phyloP scores from a whole-genome alignment of 2,113 vertebrate genomes.

The Halichoeres trimaculatus region DNA sequence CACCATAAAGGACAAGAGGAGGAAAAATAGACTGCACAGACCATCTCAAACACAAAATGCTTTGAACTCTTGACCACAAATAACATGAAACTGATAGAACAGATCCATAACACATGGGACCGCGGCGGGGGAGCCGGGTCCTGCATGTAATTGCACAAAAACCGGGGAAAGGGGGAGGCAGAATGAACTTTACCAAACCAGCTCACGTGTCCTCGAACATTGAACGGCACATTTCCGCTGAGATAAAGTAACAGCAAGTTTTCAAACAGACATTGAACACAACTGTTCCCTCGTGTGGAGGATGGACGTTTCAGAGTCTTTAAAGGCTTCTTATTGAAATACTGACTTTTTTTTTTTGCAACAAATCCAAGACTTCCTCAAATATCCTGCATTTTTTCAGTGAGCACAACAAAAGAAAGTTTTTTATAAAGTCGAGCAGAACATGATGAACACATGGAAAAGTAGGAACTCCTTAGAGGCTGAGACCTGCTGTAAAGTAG shows the following conservation, averaged over 20 bases:
- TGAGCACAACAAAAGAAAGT: not conserved
- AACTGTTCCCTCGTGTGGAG: not conserved
- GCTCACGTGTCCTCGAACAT: constrained; percentile 48
- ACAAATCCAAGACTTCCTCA: not conserved
- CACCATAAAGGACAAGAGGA: constrained; percentile 35
- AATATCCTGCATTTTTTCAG: not conserved
- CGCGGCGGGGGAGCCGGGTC: constrained; percentile 65
- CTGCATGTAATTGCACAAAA: constrained; percentile 71
- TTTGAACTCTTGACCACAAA: constrained; percentile 71
- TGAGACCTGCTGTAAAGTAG: not conserved
- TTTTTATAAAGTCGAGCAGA: no score
- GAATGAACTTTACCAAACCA: constrained; percentile 83
- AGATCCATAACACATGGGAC: constrained; percentile 60
- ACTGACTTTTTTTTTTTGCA: not conserved
- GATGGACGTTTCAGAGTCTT: not conserved
- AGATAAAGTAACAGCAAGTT: no score
- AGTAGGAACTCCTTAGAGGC: no score
- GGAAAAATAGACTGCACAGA: constrained; percentile 37
- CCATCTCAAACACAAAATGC: constrained; percentile 52
- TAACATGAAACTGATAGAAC: constrained; percentile 59
- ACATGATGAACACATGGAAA: no score
- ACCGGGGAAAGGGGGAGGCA: constrained; percentile 54
- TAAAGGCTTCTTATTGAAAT: not conserved
- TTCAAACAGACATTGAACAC: not conserved
- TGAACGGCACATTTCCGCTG: constrained; percentile 33